Evolutionary conservation across 2,888 invertebrate genomes (phyloP).

Genomic region (Folsomia manolachei): DNA sequence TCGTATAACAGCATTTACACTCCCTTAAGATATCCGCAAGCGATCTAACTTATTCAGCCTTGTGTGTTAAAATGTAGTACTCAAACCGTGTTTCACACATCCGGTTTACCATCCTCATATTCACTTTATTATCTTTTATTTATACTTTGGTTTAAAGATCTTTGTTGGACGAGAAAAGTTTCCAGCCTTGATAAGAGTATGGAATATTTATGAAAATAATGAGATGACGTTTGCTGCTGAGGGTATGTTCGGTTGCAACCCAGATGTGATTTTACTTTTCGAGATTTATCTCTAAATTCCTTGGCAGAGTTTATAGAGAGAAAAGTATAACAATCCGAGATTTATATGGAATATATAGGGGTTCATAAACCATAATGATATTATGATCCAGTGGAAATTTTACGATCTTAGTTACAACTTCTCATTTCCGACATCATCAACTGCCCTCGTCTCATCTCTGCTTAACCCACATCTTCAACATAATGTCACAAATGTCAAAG

Average conservation of each 20-base stretch:
- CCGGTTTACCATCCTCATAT: too few relatives aligned
- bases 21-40: too few relatives aligned
- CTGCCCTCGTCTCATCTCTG: too few relatives aligned
- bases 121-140: not conserved
- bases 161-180: not conserved
- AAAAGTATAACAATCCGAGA: not conserved
- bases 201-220: not conserved
- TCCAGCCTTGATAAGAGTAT: not conserved
- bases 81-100: too few relatives aligned
- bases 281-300: not conserved
- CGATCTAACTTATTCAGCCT: too few relatives aligned
- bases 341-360: not conserved
- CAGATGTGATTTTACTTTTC: not conserved
- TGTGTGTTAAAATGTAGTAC: not conserved
- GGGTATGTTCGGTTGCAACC: not conserved
- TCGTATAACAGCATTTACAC: too few relatives aligned
- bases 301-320: not conserved
- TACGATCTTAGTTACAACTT: constrained; percentile 11
- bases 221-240: not conserved
- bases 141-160: not conserved
- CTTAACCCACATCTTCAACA: too few relatives aligned
- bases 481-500: too few relatives aligned
- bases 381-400: constrained; percentile 12
- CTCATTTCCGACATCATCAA: constrained; percentile 13
- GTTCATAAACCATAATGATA: constrained; percentile 17